Base-by-base conservation (phyloP, 23 tunicate species). In the Aplidium turbinatum region DNA sequence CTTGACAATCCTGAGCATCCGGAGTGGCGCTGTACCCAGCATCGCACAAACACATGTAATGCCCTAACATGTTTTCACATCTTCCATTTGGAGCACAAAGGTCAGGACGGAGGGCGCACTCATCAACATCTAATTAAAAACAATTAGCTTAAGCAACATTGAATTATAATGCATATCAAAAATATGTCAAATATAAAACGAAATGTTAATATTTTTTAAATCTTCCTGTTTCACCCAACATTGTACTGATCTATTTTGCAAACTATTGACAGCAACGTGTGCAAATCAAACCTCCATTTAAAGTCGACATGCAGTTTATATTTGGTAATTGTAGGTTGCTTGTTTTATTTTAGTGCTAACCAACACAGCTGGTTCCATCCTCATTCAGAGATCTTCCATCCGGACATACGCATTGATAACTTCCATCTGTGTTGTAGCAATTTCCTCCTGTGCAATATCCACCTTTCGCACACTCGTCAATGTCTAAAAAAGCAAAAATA, bases 21-120 rank as follows among this genome's bases (percentile, higher is more conserved):
- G 77, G 51, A 16, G 99, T 94, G 0, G 99, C 73, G 16, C 9
- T 51, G 70, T 82, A 94, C 16, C 99, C 99, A 38, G 77, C 52
- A 52, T 94, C 73, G 67, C 99, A 94, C 9, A 81, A 22, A 40
- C 99, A 94, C 85, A 86, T 78, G 89, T 56, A 94, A 38, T 76
- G 78, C 13, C 99, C 94, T 33, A 94, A 65, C 94, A 94, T 81
- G 75, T 94, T 94, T 32, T 89, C 93, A 38, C 99, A 94, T 52
- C 87, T 60, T 19, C 99, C 99, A 57, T 94, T 87, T 5, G 93
- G 97, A 27, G 80, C 51, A 63, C 99, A 94, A 11, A 82, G 72
- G 35, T 94, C 57, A n/a, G 86, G 80, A 33, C 33, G 70, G 35
- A 94, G 50, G 26, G 88, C 90, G 55, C 99, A 94, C 51, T 94